Evolutionary conservation across 2,113 vertebrate species (phyloP).

Genomic region (Solea solea): DNA sequence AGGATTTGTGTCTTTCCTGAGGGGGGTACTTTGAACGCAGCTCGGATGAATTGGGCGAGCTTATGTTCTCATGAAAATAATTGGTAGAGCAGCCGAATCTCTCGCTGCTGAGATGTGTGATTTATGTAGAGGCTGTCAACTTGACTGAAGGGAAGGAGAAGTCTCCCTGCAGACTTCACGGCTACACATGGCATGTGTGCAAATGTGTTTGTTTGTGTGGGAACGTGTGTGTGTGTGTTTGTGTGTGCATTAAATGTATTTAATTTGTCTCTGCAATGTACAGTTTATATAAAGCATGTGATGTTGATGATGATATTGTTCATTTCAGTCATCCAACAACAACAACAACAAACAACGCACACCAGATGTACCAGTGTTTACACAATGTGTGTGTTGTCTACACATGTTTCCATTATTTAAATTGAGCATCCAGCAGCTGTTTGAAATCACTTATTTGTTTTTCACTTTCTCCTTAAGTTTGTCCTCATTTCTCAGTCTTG

Average conservation of each 20-base stretch:
- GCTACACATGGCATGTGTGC: neutral
- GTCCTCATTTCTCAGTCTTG: neutral
- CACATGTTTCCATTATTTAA: neutral
- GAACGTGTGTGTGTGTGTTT: neutral
- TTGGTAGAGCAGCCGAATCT: conserved; percentile 63
- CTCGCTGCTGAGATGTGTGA: conserved; percentile 47
- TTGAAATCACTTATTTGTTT: conserved; percentile 10
- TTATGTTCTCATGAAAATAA: conserved; percentile 77
- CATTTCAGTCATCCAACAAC: no score
- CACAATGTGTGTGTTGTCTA: neutral
- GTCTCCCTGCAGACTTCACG: conserved; percentile 18
- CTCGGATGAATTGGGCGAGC: conserved; percentile 62
- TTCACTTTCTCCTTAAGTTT: neutral
- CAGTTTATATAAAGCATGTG: no score
- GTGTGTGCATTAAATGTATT: neutral
- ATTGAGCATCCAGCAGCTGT: conserved; percentile 6
- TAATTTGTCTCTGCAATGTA: no score
- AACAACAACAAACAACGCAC: neutral
- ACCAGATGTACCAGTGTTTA: no score
- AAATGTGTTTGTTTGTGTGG: neutral
- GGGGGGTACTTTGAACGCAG: conserved; percentile 59
- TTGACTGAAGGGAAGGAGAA: conserved; percentile 35
- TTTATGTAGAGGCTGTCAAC: conserved; percentile 66
- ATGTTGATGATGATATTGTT: no score
- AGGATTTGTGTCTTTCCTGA: conserved; percentile 63